These are phyloP conservation scores for Zophobas atratus DNA, from an alignment of 1,140 invertebrate species.

Conservation along the genomic window DNA sequence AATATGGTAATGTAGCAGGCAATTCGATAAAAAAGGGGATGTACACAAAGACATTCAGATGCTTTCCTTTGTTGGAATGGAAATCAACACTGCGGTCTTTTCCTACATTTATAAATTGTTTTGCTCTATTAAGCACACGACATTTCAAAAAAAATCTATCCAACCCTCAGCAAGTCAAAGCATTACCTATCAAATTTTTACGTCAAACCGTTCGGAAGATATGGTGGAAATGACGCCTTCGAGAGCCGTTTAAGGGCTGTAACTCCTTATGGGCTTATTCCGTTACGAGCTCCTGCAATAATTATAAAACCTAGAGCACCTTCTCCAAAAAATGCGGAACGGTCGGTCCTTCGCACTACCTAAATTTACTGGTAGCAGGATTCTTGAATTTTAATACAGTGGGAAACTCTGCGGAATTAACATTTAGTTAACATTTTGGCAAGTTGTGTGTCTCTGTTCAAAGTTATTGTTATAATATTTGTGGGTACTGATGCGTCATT, in stretches of 20 bases:
- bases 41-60: constrained; percentile 14
- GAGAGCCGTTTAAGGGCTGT: constrained; percentile 7
- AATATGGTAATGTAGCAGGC: constrained; percentile 32
- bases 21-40: constrained; percentile 28
- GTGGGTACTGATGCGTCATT: too few relatives aligned
- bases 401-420: too few relatives aligned
- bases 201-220: constrained; percentile 7
- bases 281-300: not conserved
- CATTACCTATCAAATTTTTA: not conserved
- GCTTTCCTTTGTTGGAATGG: constrained; percentile 4
- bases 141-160: not conserved
- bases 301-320: not conserved
- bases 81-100: constrained; percentile 1
- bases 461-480: too few relatives aligned
- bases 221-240: constrained; percentile 12
- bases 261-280: not conserved
- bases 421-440: too few relatives aligned
- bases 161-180: not conserved
- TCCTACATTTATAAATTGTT: constrained; percentile 19
- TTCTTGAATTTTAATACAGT: too few relatives aligned
- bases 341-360: too few relatives aligned
- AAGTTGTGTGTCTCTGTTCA: too few relatives aligned
- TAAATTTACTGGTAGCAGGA: too few relatives aligned
- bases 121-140: not conserved
- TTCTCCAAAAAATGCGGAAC: too few relatives aligned